phyloP scores from a whole-genome alignment of 2,113 vertebrate genomes.

The Cyanistes caeruleus region DNA sequence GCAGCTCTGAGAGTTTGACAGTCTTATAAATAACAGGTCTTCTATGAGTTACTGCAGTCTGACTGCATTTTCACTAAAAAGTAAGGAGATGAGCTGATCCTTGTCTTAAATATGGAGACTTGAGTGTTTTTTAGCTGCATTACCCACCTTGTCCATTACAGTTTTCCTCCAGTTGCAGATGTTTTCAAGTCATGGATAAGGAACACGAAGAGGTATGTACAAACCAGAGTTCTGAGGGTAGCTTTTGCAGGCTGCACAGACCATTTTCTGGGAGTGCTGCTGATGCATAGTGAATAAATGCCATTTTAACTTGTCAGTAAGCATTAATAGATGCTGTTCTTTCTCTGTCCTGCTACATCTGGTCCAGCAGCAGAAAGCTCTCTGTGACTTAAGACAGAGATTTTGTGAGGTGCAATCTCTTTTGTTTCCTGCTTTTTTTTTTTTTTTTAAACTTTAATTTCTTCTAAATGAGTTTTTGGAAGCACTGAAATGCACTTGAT shows the following conservation, averaged over 20 bases:
- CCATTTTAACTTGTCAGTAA: neutral
- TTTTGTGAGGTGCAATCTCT: neutral
- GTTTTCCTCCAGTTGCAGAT: neutral
- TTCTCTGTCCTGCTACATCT: neutral
- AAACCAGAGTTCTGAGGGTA: neutral
- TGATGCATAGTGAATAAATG: neutral
- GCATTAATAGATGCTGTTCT: neutral
- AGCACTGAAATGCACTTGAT: neutral
- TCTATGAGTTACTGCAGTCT: neutral
- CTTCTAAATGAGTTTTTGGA: neutral
- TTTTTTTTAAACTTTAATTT: neutral
- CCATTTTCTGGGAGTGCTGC: neutral
- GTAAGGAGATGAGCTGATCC: neutral
- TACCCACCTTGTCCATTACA: accelerated
- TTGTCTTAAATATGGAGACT: neutral
- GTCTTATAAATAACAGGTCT: neutral
- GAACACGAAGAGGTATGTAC: neutral
- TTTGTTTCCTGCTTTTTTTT: neutral
- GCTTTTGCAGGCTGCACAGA: neutral
- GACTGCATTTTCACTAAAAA: neutral
- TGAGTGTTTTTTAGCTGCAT: neutral
- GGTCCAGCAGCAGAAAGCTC: neutral
- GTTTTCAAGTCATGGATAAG: neutral
- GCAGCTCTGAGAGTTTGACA: neutral
- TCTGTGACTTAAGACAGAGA: neutral